phyloP scores from a whole-genome alignment of 2,888 invertebrate genomes.

The Tetranychus truncatus region DNA sequence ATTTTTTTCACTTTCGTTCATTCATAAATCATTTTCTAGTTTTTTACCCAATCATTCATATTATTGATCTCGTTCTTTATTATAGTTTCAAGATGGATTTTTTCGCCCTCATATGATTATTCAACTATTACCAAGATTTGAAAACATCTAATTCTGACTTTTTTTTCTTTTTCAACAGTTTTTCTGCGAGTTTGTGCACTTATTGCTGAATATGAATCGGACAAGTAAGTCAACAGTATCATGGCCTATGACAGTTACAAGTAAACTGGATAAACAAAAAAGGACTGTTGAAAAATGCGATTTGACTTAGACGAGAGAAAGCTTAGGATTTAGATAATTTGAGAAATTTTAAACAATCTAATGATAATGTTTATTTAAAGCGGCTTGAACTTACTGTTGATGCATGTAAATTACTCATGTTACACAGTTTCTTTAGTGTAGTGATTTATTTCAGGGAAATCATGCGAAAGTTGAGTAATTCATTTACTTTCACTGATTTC shows the following conservation, averaged over 20 bases:
- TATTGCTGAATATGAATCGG: not conserved
- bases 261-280: not conserved
- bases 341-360: too few relatives aligned
- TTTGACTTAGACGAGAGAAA: too few relatives aligned
- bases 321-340: too few relatives aligned
- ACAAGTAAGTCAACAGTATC: not conserved
- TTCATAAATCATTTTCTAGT: too few relatives aligned
- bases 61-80: too few relatives aligned
- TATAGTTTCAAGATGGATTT: too few relatives aligned
- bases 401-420: not conserved
- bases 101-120: not conserved
- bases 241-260: not conserved
- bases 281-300: not conserved
- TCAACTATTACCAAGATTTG: not conserved
- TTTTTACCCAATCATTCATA: too few relatives aligned
- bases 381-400: too few relatives aligned
- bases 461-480: not conserved
- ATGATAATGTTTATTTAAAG: too few relatives aligned
- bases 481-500: not conserved
- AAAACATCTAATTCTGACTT: not conserved
- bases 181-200: not conserved
- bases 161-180: not conserved
- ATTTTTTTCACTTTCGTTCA: too few relatives aligned
- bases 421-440: not conserved
- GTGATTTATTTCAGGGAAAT: too few relatives aligned